Base-by-base conservation (phyloP, 92 coral and sea anemone species). In the Paragorgia papillata region DNA sequence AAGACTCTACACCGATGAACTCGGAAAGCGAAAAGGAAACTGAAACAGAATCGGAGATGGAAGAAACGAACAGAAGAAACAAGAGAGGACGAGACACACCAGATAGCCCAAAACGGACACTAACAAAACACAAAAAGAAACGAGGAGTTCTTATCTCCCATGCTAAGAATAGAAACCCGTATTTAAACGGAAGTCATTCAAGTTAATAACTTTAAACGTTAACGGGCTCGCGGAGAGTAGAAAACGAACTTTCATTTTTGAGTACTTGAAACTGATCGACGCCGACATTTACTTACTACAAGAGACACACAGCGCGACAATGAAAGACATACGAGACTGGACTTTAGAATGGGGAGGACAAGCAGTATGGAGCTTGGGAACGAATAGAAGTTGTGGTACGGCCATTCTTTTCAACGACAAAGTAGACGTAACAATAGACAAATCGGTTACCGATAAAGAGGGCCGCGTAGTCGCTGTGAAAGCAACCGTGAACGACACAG, bases 391-490 rank as follows among this genome's bases (percentile, higher is more conserved):
- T 7, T 39, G 80, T 22, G 90, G 84, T 7, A 3, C 29, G 2
- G 84, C 55, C 0, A 34, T 86, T 13, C 81, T 82, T 0, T 51
- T 34, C n/a, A 13, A 61, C 62, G 13, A 24, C 1, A 9, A 24
- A 0, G 24, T 21, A 9, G 1, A 29, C 3, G 55, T 62, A 19
- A 1, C 13, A 13, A 41, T 77, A 9, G 0, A 7, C 0, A 21
- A 13, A 0, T 51, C 50, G 9, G 25, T 0, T 22, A 3, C 29
- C 1, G 84, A 69, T 27, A n/a, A 15, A 19, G 24, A 29, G 0
- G 87, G 87, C 18, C 81, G 82, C 4, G 67, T 82, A 12, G 43
- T 64, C 0, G 15, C 15, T 9, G 56, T 58, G 0, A 40, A 62
- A 1, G 69, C 62, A 25, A 3, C 3, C 0, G 2, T 30, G n/a